Evolutionary conservation across 2,113 vertebrate genomes (phyloP).

Genomic region (Mus spicilegus): DNA sequence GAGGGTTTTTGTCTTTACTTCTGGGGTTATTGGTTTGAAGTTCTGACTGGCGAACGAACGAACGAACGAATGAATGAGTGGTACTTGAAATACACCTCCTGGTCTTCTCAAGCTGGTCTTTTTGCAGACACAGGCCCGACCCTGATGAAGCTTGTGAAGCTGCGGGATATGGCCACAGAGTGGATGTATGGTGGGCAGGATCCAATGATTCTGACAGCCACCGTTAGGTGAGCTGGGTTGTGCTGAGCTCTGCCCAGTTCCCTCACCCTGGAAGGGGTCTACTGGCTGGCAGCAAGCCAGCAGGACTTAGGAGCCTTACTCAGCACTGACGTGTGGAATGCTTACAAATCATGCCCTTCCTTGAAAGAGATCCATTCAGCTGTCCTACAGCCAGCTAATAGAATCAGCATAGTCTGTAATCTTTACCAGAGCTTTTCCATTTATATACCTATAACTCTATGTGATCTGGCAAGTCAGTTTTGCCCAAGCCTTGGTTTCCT

Average conservation of each 20-base stretch:
- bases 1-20: not conserved
- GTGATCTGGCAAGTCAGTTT: not conserved
- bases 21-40: no score
- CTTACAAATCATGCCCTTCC: not conserved
- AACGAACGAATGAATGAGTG: not conserved
- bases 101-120: not conserved
- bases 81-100: not conserved
- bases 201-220: not conserved
- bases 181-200: not conserved
- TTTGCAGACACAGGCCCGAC: not conserved
- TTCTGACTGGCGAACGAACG: not conserved
- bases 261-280: not conserved
- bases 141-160: not conserved
- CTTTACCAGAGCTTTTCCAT: not conserved
- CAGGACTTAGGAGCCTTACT: not conserved
- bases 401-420: rapidly evolving
- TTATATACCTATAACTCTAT: not conserved
- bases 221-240: not conserved
- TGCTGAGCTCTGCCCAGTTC: not conserved
- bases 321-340: not conserved
- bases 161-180: not conserved
- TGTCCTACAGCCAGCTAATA: not conserved
- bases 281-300: not conserved
- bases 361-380: not conserved
- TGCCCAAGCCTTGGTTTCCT: not conserved